Base-by-base conservation (phyloP, 2,113 vertebrate species). In the rat (Rattus norvegicus) region DNA sequence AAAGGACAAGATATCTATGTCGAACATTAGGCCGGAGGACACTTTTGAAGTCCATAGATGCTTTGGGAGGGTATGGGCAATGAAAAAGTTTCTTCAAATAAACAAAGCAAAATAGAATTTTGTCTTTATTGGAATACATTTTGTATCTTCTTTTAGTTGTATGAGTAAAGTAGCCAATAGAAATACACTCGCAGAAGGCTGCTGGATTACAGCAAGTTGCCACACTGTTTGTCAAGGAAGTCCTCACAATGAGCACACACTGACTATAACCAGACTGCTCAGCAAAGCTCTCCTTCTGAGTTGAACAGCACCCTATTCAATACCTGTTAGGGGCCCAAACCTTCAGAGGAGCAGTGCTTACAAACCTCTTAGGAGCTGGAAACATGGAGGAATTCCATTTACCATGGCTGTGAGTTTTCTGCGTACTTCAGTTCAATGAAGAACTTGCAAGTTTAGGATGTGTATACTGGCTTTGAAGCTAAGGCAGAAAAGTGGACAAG, bases 381-480 rank as follows among this genome's bases (percentile, higher is more conserved):
- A 67, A 24, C 9, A 1, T 77, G 65, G n/a, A 5, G 28, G 13
- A 49, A 81, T 89, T 88, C 72, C 80, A 86, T n/a, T 92, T 47
- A 75, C 11, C 8, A 11, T 14, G 61, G 6, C 13, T 22, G 17
- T 88, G 47, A 28, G 73, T 88, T 33, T 59, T 24, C 61, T 43
- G 2, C 13, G 67, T 43, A 54, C 28, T 63, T 49, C 70, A 33
- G 26, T 72, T 86, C 56, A 77, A 0, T 30, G 16, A 52, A 12
- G 80, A 36, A 39, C 75, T 69, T 92, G 39, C 86, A 91, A 73
- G 88, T 95, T 89, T 86, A 91, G 77, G 26, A 59, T 79, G 30
- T 73, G 86, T 94, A 13, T 16, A 70, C 39, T 85, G 26, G 63
- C 52, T 83, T 19, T 36, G 24, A 54, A 95, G 36, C 52, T 39